Evolutionary conservation across 1,140 invertebrate species (phyloP), one percentile per base, ranked within the genome.

Genomic region (Macrobrachium rosenbergii): DNA sequence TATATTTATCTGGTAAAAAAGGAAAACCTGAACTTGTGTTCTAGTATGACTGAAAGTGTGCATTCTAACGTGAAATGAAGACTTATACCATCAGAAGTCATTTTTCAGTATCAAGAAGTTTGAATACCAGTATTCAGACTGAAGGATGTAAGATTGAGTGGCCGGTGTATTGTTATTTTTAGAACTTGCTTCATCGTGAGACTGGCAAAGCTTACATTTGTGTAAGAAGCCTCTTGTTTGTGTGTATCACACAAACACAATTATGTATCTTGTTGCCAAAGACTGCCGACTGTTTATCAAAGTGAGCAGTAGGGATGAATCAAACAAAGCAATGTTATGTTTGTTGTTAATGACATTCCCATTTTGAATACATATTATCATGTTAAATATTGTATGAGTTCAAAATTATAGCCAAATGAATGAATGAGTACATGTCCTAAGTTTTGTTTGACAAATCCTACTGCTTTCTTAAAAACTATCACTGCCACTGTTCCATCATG

Each of bases 241-340:
- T 75, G 72, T 75, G 45, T 58, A 23, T 59, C 43, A 59, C 21
- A 58, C 45, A 73, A 28, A 75, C 23, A 69, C 62, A 67, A 81
- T 72, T 62, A 87, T 59, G 72, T 75, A 52, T 81, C 81, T 87
- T 81, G 85, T 87, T 87, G 85, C 85, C 85, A 87, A 87, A 87
- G 85, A 87, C 72, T 81, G 85, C 85, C 76, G 79, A 87, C 78
- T 75, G 85, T 81, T 73, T 81, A 59, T 80, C 52, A 67, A 80
- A 79, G 78, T 59, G 58, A 72, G 85, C 85, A 69, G 85, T 62
- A 75, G 85, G 78, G 62, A 75, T 37, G 59, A 58, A 64, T 23
- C 67, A 73, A 45, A 43, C 62, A 43, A 81, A 21, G 60, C 62
- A 21, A 16, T 63, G 19, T 12, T 69, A 69, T 69, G 16, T 69